A percentile compares a stretch with the other conserved stretches of the same genome.
These are phyloP conservation scores for Spodoptera frugiperda DNA, from an alignment of 1,140 invertebrate species.

Conservation along the genomic window DNA sequence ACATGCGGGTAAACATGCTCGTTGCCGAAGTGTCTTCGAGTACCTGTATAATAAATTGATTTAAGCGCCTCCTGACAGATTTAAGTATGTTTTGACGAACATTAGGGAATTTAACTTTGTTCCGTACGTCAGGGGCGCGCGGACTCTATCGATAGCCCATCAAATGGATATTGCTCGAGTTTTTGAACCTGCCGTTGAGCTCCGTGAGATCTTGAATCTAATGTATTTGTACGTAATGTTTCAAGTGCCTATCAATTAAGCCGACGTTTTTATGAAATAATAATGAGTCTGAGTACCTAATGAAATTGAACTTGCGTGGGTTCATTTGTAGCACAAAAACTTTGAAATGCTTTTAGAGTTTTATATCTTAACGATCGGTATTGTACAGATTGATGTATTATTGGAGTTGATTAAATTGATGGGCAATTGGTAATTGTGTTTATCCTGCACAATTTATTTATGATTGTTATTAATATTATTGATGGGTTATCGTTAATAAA, in stretches of 20 bases:
- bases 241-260: conserved; percentile 7
- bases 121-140: conserved; percentile 55
- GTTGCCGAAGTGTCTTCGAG: conserved; percentile 71
- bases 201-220: conserved; percentile 1
- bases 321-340: neutral
- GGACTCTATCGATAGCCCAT: conserved; percentile 60
- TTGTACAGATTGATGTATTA: neutral
- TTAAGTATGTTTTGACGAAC: conserved; percentile 84
- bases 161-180: conserved; percentile 66
- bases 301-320: conserved; percentile 1
- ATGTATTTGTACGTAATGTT: neutral
- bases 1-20: conserved; percentile 75
- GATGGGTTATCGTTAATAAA: neutral
- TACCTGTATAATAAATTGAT: conserved; percentile 84
- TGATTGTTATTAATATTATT: neutral
- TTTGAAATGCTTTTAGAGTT: neutral
- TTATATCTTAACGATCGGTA: conserved; percentile 5
- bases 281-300: neutral
- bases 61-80: conserved; percentile 82
- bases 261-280: neutral
- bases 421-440: neutral
- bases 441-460: neutral
- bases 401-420: conserved; percentile 8
- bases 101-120: conserved; percentile 83
- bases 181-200: conserved; percentile 12